Base-by-base conservation (phyloP, 1,140 invertebrate genomes). In the Littorina saxatilis region DNA sequence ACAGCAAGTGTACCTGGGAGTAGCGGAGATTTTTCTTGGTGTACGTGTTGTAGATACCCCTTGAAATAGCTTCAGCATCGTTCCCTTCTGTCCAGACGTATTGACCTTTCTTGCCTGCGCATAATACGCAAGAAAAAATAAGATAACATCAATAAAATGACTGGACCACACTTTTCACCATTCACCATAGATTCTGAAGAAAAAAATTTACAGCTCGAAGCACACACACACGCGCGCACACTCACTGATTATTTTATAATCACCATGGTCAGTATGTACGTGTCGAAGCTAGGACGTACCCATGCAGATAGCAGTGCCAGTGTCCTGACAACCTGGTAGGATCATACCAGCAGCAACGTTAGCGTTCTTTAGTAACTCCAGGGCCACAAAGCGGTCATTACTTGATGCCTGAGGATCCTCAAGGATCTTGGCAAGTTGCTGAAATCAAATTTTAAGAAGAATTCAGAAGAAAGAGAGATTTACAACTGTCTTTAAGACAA, bases 281-380 rank as follows among this genome's bases (percentile, higher is more conserved):
- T n/a, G n/a, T n/a, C n/a, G n/a, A n/a, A n/a, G n/a, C n/a, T 20
- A 52, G 47, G 17, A 81, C 86, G 78, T 88, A 92, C 92, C 92
- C 89, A 93, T 92, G 79, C 90, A 90, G 61, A 93, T 93, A 43
- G 92, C 92, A 73, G 92, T 93, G 17, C 92, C 92, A 47, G 92
- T 93, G 82, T 93, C 92, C 82, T 93, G 92, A 79, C 92, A 93
- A 13, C 92, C 92, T 63, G 92, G 92, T 2, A 93, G 80, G 0
- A 93, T 86, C 92, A 92, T 92, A 15, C 86, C 88, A 73, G 92
- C 90, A 29, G 92, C 92, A 79, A 93, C 92, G 79, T 90, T 92
- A 5, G 92, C 92, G 89, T 93, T 93, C 83, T 93, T 93, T 82
- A 93, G 82, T n/a, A 93, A 83, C 83, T 93, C 92, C 40, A 93